Evolutionary conservation across 35 echinoderm and acorn worm genomes (phyloP).

Genomic region (Acanthaster planci): DNA sequence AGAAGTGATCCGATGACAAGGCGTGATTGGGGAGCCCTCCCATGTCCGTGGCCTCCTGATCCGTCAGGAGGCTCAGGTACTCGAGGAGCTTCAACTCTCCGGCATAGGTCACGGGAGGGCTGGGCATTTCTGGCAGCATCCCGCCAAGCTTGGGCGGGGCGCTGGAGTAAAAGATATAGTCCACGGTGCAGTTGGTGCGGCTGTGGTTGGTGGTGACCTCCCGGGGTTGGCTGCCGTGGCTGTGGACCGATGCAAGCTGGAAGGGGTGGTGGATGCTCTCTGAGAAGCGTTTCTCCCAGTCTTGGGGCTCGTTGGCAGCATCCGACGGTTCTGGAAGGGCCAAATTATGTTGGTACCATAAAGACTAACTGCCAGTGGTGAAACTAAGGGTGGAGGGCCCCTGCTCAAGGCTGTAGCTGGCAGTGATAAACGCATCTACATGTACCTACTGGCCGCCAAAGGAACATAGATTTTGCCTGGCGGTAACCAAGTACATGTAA

Average conservation of each 20-base stretch:
- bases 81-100: slow-evolving; percentile 19
- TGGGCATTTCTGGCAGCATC: not conserved
- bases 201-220: slow-evolving; percentile 87
- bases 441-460: no score
- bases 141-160: not conserved
- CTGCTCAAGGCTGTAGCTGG: no score
- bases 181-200: slow-evolving; percentile 91
- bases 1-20: slow-evolving; percentile 92
- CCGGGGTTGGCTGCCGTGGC: slow-evolving; percentile 17
- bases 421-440: no score
- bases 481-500: no score
- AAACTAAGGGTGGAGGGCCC: no score
- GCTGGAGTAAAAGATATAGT: slow-evolving; percentile 83
- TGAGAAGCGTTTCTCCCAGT: slow-evolving; percentile 4
- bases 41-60: slow-evolving; percentile 67
- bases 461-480: no score
- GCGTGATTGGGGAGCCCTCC: slow-evolving; percentile 80
- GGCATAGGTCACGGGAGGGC: not conserved
- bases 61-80: slow-evolving; percentile 61
- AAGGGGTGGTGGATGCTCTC: slow-evolving; percentile 42
- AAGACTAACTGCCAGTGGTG: no score
- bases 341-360: not conserved
- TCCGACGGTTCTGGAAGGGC: not conserved
- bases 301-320: not conserved
- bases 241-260: slow-evolving; percentile 51